These are phyloP conservation scores for Protobothrops flavoviridis DNA, from an alignment of 2,113 vertebrate genomes.

Conservation along the genomic window DNA sequence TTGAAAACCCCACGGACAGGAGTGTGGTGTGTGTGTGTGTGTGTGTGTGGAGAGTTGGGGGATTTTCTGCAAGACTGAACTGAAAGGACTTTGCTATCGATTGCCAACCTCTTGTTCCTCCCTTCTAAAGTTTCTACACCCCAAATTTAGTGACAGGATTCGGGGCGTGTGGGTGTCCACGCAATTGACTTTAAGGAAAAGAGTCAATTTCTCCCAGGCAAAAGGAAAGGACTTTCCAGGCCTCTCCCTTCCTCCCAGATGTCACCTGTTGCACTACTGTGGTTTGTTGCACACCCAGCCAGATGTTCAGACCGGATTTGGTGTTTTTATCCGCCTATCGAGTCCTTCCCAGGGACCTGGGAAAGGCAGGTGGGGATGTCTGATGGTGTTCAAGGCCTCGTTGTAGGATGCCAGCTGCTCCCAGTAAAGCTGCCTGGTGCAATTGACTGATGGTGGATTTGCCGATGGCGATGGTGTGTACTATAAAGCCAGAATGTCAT, in stretches of 20 bases:
- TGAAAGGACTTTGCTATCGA: neutral
- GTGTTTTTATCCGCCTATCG: neutral
- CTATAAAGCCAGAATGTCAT: neutral
- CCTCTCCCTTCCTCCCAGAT: neutral
- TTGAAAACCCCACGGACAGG: neutral
- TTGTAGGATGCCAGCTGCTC: neutral
- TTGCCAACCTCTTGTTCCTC: neutral
- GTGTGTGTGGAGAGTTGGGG: accelerated
- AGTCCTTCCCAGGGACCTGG: neutral
- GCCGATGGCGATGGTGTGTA: neutral
- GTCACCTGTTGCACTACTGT: neutral
- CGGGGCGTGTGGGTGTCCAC: neutral
- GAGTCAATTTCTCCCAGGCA: neutral
- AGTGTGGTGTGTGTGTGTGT: neutral
- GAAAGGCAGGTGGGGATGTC: neutral
- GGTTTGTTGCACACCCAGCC: neutral
- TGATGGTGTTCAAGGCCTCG: neutral
- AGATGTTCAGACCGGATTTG: neutral
- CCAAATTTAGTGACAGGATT: neutral
- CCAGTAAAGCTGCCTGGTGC: neutral
- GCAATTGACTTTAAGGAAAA: neutral
- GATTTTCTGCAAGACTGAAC: neutral
- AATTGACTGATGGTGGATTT: neutral
- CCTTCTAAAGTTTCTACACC: neutral
- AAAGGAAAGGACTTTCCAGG: neutral